phyloP scores from a whole-genome alignment of 2,888 invertebrate species.

The Macrophya alboannulata region DNA sequence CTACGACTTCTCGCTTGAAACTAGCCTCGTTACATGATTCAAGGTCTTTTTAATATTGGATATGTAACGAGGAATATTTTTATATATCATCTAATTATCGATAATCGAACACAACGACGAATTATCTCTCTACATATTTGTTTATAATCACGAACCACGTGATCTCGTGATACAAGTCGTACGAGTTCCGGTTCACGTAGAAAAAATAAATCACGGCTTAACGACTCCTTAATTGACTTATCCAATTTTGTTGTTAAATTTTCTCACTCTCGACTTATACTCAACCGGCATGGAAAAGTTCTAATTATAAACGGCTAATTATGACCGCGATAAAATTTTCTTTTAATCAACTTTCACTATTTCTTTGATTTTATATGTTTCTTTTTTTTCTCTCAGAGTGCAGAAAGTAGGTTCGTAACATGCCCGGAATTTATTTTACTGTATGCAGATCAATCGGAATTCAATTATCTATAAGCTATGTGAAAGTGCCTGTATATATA shows the following conservation, averaged over 20 bases:
- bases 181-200: background rate
- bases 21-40: background rate
- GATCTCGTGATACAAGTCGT: background rate
- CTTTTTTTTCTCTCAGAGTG: too few relatives aligned
- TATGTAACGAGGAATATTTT: background rate
- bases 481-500: background rate
- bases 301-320: background rate
- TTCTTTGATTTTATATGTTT: too few relatives aligned
- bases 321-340: too few relatives aligned
- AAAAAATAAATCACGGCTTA: conserved; percentile 12
- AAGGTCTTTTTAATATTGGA: conserved; percentile 6
- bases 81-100: background rate
- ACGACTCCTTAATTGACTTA: background rate
- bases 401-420: too few relatives aligned
- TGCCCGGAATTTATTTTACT: too few relatives aligned
- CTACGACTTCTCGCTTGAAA: background rate
- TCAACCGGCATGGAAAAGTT: background rate
- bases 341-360: background rate
- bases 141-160: background rate
- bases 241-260: background rate
- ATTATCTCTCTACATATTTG: background rate
- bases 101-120: background rate
- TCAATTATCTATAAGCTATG: background rate
- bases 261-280: background rate
- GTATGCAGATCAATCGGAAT: background rate